Evolutionary conservation across 2,888 invertebrate species (phyloP), one percentile per base, ranked within the genome.

Genomic region (Trypoxylon attenuatum): DNA sequence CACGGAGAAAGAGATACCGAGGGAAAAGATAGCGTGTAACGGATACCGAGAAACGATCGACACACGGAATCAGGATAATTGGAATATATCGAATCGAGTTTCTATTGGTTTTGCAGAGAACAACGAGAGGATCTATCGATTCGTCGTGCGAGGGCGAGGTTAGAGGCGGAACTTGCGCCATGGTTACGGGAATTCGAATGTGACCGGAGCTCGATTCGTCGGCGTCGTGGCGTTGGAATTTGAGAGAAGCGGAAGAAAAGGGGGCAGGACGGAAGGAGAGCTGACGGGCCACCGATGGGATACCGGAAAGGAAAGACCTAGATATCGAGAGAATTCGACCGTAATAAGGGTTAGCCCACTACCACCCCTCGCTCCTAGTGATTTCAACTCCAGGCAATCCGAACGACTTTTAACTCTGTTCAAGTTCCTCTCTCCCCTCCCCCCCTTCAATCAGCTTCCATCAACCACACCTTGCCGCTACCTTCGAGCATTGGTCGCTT

Each of bases 51-150:
- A 19, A 2, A 13, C 13, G 23, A 41, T 19, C 21, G 33, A 45
- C 23, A 25, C 23, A 18, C 46, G 8, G 41, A 51, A 46, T 51
- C 38, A 25, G 69, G 71, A 74, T 78, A 79, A 78, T 78, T 78
- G 76, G 75, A 78, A 74, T 74, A 78, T 73, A 70, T 65, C 55
- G 69, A 62, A 65, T 53, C 50, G 64, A 52, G 33, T 62, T 52
- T 27, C 22, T 15, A 47, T 53, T 47, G 45, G 22, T 25, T 57
- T 22, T 25, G 23, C 38, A 25, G 27, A 41, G 51, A 38, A 41
- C 45, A 52, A 49, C 49, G 23, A 25, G 39, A 63, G 67, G 69
- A 73, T 71, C 70, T 72, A 77, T 77, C 78, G 78, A 73, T 71
- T 10, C 13, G 13, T 6, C 33, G 33, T 10, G 33, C 33, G 13